Evolutionary conservation across 2,113 vertebrate species (phyloP).

Genomic region (Leptobrachium ailaonicum): DNA sequence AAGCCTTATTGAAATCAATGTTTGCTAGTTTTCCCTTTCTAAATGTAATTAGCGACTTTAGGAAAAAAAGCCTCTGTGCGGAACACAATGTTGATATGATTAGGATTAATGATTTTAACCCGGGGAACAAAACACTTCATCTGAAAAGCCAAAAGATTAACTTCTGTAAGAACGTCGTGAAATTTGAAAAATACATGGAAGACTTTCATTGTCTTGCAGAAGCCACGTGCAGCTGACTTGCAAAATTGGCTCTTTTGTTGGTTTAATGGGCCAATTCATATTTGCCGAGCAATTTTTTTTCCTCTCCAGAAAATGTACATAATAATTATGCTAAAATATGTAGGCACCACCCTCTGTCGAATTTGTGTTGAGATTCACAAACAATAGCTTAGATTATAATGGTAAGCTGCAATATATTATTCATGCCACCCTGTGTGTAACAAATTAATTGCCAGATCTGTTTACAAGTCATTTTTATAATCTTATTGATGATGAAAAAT

Average conservation of each 20-base stretch:
- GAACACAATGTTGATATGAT: constrained; percentile 58
- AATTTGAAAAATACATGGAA: background rate
- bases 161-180: background rate
- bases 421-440: background rate
- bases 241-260: background rate
- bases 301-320: background rate
- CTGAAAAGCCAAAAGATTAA: constrained; percentile 34
- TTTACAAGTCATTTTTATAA: too few species aligned
- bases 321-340: background rate
- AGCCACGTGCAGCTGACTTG: background rate
- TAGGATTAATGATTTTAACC: constrained; percentile 64
- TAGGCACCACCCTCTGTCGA: background rate
- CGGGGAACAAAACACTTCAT: constrained; percentile 51
- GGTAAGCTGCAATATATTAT: background rate
- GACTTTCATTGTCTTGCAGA: background rate
- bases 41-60: constrained; percentile 57
- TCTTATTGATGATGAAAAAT: too few species aligned
- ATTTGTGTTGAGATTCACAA: background rate
- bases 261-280: background rate
- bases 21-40: constrained; percentile 55
- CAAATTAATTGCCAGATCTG: too few species aligned
- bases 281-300: background rate
- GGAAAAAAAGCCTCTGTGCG: constrained; percentile 42
- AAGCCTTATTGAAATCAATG: constrained; percentile 52
- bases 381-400: background rate